Evolutionary conservation across 2,888 invertebrate species (phyloP).

Genomic region (Spilosoma lubricipeda): DNA sequence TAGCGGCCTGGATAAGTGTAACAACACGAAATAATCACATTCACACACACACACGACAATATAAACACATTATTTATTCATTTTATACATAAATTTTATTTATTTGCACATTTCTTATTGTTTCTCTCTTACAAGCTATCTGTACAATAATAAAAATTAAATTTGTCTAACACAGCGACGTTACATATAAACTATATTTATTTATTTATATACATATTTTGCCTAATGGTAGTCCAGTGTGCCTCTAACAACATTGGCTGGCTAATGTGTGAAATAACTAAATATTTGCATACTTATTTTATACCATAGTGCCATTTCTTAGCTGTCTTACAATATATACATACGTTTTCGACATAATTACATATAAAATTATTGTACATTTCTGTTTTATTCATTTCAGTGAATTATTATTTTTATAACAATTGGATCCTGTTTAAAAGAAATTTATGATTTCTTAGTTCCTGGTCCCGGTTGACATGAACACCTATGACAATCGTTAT

Average conservation of each 20-base stretch:
- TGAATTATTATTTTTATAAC: not conserved
- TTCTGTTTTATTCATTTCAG: not conserved
- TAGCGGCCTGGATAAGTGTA: not conserved
- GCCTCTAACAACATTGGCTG: not conserved
- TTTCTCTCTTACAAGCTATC: constrained; percentile 43
- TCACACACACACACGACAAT: not conserved
- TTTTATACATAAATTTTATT: constrained; percentile 12
- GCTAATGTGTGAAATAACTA: constrained; percentile 3
- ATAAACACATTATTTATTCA: not conserved
- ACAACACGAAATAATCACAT: not conserved
- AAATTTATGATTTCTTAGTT: not conserved
- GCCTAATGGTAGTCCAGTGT: not conserved
- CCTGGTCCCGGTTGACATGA: no score
- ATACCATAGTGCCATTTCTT: not conserved
- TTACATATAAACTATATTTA: constrained; percentile 2
- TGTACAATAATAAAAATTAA: constrained; percentile 38
- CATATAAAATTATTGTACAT: not conserved
- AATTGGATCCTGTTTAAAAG: not conserved
- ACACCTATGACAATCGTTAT: no score
- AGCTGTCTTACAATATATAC: not conserved
- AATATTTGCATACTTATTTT: not conserved
- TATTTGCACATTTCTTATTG: constrained; percentile 35
- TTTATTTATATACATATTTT: not conserved
- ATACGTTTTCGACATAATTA: not conserved
- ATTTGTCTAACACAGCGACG: constrained; percentile 32